Evolutionary conservation across 2,113 vertebrate genomes (phyloP).

Genomic region (Gorsachius goisagi): DNA sequence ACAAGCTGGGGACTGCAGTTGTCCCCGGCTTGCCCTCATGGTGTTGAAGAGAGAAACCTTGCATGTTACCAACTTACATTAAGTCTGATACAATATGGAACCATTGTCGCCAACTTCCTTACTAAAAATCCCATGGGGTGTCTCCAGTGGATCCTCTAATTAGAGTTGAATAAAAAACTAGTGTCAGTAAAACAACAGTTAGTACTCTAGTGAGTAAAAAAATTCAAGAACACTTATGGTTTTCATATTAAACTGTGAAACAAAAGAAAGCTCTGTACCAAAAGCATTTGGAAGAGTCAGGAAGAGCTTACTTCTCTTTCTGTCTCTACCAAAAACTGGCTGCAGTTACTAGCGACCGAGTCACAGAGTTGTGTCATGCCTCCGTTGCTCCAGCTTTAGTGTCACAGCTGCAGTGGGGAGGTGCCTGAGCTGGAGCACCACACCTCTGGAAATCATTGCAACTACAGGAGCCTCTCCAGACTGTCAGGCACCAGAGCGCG

Average conservation of each 20-base stretch:
- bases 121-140: neutral
- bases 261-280: neutral
- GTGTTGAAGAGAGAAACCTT: neutral
- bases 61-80: neutral
- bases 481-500: neutral
- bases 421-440: neutral
- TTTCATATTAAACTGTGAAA: constrained; percentile 13
- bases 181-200: neutral
- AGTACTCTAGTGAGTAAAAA: neutral
- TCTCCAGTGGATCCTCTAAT: neutral
- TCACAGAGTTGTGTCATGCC: neutral
- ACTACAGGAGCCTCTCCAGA: neutral
- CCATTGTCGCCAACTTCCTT: neutral
- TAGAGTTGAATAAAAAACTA: neutral
- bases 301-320: neutral
- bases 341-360: neutral
- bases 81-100: neutral
- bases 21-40: neutral
- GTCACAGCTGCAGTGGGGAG: neutral
- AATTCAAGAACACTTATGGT: neutral
- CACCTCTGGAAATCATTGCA: neutral
- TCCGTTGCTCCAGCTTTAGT: neutral
- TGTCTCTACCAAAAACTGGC: neutral
- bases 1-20: neutral
- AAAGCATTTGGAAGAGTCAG: neutral